Percentiles rank a stretch among this genome's conserved stretches.
Conservation (phyloP, 2,888 invertebrate species). For the Mesoligia furuncula region DNA sequence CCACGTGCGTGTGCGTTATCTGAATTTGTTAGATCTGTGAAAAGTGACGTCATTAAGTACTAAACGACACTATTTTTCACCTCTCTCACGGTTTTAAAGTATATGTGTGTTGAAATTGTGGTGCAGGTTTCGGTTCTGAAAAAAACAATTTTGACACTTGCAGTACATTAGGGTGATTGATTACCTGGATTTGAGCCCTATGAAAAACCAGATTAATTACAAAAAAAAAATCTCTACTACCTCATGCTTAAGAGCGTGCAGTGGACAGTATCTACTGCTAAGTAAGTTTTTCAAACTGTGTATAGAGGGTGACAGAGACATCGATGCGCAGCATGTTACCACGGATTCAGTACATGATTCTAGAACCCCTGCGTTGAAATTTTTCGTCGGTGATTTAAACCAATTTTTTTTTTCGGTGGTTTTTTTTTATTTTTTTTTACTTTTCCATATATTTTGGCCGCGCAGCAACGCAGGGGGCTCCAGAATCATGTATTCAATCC, state of each 20-base stretch:
- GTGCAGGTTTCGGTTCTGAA: no score
- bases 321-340: no score
- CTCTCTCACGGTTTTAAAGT: neutral
- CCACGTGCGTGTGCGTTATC: neutral
- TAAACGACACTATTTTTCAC: neutral
- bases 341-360: no score
- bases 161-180: neutral
- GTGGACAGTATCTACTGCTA: neutral
- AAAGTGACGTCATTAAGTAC: neutral
- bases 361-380: no score
- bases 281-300: neutral
- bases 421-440: no score
- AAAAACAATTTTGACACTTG: neutral
- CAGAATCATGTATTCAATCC: no score
- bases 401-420: no score
- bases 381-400: no score
- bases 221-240: neutral
- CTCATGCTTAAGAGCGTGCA: neutral
- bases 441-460: no score
- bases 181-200: neutral
- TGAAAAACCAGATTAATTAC: neutral
- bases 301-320: no score
- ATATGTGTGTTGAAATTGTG: neutral
- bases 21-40: neutral
- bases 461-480: no score